Evolutionary conservation across 2,888 invertebrate genomes (phyloP), one percentile per base, ranked within the genome.

Genomic region (Leucoptera coffeella): DNA sequence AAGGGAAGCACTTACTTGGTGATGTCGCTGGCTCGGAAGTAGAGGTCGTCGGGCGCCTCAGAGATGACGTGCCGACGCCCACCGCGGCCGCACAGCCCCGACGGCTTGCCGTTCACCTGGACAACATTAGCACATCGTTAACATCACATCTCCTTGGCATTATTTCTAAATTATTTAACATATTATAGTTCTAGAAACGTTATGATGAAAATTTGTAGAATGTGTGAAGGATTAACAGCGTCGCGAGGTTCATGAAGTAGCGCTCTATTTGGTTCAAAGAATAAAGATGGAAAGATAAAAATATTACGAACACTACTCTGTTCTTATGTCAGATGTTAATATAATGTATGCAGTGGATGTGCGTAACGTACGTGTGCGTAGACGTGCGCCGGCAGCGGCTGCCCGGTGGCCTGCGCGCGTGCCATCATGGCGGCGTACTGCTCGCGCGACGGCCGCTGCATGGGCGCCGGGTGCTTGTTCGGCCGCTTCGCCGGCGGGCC

Each of bases 1-100:
- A 27, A 20, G 21, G 14, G 30, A 28, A 6, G 11, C 22, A 74
- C 83, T 75, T 71, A 93, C 94, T 88, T 94, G 65, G 88, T 88
- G 41, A 80, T 77, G 42, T 89, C 88, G 24, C 89, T 91, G 42
- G 92, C 92, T 55, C 88, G 80, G 72, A 93, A 95, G 72, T 91
- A 95, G 37, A 95, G 86, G 73, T 96, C 95, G 55, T 96, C 95
- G 12, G 94, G 94, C 30, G 94, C 94, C 62, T 96, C 95, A 50
- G 92, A 93, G 54, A 94, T 91, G 43, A 93, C 90, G 67, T 91
- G 92, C 49, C 93, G 91, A 26, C 90, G 78, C 12, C 85, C 81
- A 33, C 87, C 78, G 31, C 85, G 82, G 60, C 86, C 82, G 44
- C 82, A 79, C 40, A 86, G 79, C 43, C 83, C 80, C 56, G 86